Percentiles rank a stretch among this genome's conserved stretches.
Conservation (phyloP, 1,140 invertebrate genomes). For the Brachionus sp. region DNA sequence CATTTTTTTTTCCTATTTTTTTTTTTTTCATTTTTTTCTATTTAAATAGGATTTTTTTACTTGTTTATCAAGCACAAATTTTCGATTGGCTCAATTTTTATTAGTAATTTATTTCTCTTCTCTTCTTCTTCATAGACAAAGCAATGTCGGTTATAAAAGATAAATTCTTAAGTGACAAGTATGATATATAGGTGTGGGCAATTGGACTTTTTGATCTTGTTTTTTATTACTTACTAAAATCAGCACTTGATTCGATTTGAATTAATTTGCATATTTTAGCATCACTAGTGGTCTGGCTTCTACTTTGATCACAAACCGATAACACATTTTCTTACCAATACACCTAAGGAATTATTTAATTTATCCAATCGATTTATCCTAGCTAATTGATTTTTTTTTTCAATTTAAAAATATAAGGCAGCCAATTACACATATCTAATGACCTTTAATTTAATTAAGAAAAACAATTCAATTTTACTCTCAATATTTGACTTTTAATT, state of each 20-base stretch:
- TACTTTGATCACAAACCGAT: not conserved
- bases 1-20: not conserved
- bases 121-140: too few relatives aligned
- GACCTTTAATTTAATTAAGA: not conserved
- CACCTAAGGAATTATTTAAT: not conserved
- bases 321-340: not conserved
- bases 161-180: slow-evolving; percentile 2
- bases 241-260: slow-evolving; percentile 32
- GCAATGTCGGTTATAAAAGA: not conserved
- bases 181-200: not conserved
- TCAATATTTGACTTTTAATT: too few relatives aligned
- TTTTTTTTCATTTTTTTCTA: not conserved
- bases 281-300: not conserved
- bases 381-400: not conserved
- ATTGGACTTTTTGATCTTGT: not conserved
- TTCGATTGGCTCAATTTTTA: not conserved
- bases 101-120: not conserved
- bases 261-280: slow-evolving; percentile 43
- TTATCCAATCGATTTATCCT: not conserved
- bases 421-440: not conserved
- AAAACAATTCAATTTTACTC: not conserved
- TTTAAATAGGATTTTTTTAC: not conserved
- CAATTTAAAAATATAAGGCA: not conserved
- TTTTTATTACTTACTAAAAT: slow-evolving; percentile 33
- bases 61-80: not conserved